phyloP scores from a whole-genome alignment of 2,888 invertebrate genomes.

The Plemyria rubiginata region DNA sequence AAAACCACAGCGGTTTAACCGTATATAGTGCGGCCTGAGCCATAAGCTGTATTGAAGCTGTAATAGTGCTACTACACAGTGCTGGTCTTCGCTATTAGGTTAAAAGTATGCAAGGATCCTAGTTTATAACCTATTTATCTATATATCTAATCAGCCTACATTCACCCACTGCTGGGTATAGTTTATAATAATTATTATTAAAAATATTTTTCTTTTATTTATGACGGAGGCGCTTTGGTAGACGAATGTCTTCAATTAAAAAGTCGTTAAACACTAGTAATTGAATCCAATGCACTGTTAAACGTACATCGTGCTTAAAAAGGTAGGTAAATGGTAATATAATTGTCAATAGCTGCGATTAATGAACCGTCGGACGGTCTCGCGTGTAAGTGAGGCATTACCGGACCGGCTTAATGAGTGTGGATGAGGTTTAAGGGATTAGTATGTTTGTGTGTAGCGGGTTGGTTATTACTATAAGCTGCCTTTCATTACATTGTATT shows the following conservation, averaged over 20 bases:
- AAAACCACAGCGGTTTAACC: too few relatives aligned
- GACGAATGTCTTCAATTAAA: not conserved
- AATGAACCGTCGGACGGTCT: constrained; percentile 24
- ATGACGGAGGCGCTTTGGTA: not conserved
- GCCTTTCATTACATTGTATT: not conserved
- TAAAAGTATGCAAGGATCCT: too few relatives aligned
- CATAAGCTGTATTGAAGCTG: too few relatives aligned
- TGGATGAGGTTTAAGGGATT: not conserved
- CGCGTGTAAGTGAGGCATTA: constrained; percentile 36
- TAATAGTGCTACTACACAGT: too few relatives aligned
- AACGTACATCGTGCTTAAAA: constrained; percentile 21
- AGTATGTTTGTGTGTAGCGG: constrained; percentile 15
- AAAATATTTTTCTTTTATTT: not conserved
- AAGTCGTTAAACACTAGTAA: constrained; percentile 6
- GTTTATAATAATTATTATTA: too few relatives aligned
- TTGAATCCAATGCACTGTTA: constrained; percentile 18
- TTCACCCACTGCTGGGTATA: too few relatives aligned
- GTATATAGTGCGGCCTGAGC: too few relatives aligned
- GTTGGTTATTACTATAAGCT: not conserved
- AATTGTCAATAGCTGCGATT: constrained; percentile 27
- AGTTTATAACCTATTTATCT: too few relatives aligned
- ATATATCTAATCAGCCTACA: too few relatives aligned
- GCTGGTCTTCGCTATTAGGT: too few relatives aligned
- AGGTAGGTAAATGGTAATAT: constrained; percentile 25
- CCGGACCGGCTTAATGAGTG: constrained; percentile 28